Base-by-base conservation (phyloP, 35 echinoderm and acorn worm genomes). In the Chiridota heheva region DNA sequence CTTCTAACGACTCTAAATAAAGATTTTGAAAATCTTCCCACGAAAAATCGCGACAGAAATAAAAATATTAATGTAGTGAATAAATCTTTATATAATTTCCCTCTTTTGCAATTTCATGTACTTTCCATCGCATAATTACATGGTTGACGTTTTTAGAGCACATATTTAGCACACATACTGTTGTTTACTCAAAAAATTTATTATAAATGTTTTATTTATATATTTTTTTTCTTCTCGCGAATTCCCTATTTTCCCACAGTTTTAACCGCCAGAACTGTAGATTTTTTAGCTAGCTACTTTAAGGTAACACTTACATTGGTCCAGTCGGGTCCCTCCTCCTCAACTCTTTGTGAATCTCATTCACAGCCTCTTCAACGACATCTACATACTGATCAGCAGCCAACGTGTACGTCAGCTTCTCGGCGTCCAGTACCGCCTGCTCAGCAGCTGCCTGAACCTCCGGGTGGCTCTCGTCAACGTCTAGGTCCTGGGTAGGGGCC, bases 301-400 rank as follows among this genome's bases (percentile, higher is more conserved):
- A n/a, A n/a, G n/a, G n/a, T n/a, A n/a, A n/a, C 59, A 86, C 93
- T 78, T 63, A 97, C 94, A 73, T 30, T 4, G 94, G 94, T 34
- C 94, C 94, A 47, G 43, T 79, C 4, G 71, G 85, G 44, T 91
- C 81, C 29, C 60, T 79, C 38, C 68, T 78, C 16, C 62, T 77
- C 7, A 97, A 77, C 74, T 97, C 94, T 58, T 87, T 97, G 36
- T 97, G 84, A 7, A 91, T 53, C 33, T 91, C 89, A 38, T 49
- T 81, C 40, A 97, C 71, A 28, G 94, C 84, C 36, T 97, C 94
- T 28, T 97, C 94, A 36, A 97, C 31, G 4, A 63, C 86, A 38
- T 97, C 94, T 5, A 88, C 73, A 66, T 97, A 97, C 39, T 91
- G 89, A 12, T 97, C 94, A 1, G 94, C 69, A 27, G 83, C 84